A percentile compares a stretch with the other conserved stretches of the same genome.
phyloP scores from a whole-genome alignment of 2,797 vertebrate species.

The Siniperca scherzeri region DNA sequence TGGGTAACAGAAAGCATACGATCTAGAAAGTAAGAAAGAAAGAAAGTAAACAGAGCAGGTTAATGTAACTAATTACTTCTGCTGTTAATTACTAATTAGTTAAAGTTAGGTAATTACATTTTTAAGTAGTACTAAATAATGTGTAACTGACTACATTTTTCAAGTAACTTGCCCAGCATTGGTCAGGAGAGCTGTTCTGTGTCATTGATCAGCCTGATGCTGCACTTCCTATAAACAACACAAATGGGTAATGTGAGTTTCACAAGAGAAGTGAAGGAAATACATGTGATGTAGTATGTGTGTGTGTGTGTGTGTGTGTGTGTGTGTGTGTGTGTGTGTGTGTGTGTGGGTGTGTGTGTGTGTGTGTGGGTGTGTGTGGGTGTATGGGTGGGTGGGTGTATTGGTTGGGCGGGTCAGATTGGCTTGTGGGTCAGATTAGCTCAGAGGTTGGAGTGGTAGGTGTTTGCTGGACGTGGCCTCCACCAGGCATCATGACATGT shows the following conservation, averaged over 20 bases:
- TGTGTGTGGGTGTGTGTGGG: neutral
- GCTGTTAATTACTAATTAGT: neutral
- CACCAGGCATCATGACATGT: slow-evolving; percentile 40
- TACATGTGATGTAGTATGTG: slow-evolving; percentile 6
- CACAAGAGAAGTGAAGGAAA: neutral
- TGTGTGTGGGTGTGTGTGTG: neutral
- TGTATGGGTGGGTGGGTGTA: neutral
- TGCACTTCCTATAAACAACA: neutral
- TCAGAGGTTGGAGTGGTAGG: slow-evolving; percentile 32
- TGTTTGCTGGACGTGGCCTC: slow-evolving; percentile 57
- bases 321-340: neutral
- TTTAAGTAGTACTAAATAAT: neutral
- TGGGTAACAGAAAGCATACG: neutral
- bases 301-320: neutral
- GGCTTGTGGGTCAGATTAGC: slow-evolving; percentile 8
- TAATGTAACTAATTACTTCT: neutral
- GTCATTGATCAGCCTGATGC: no score
- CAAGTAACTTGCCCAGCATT: neutral
- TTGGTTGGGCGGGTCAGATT: no score
- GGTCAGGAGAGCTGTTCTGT: no score
- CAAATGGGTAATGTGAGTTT: neutral
- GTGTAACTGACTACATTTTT: neutral
- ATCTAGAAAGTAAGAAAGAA: neutral
- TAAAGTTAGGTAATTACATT: neutral
- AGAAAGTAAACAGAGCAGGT: neutral